A percentile compares a stretch with the other conserved stretches of the same genome.
Evolutionary conservation across 2,113 vertebrate species (phyloP).

Genomic region (zebrafish (Danio rerio)): GRCz12tu NC_133193.1:16689001-16689500

Average conservation of each 20-base stretch:
- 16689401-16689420: conserved; percentile 93
- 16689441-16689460: conserved; percentile 90
- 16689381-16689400: conserved; percentile 92
- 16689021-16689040: too few species aligned
- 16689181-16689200: conserved; percentile 14
- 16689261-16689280: conserved; percentile 99
- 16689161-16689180: conserved; percentile 14
- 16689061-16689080: too few species aligned
- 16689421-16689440: conserved; percentile 87
- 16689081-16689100: too few species aligned
- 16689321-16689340: conserved; percentile 90
- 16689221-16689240: conserved; percentile 67
- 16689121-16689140: conserved; percentile 29
- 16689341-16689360: conserved; percentile 91
- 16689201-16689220: conserved; percentile 11
- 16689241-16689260: conserved; percentile 96
- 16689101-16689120: conserved; percentile 29
- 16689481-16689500: conserved; percentile 90
- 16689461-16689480: conserved; percentile 98
- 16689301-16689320: conserved; percentile 97
- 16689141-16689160: conserved; percentile 6
- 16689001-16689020: too few species aligned
- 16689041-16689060: too few species aligned
- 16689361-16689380: conserved; percentile 91
- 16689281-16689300: conserved; percentile 98